These are phyloP conservation scores for Drosophila pectinifera DNA, from an alignment of 1,140 invertebrate species.

Conservation along the genomic window DNA sequence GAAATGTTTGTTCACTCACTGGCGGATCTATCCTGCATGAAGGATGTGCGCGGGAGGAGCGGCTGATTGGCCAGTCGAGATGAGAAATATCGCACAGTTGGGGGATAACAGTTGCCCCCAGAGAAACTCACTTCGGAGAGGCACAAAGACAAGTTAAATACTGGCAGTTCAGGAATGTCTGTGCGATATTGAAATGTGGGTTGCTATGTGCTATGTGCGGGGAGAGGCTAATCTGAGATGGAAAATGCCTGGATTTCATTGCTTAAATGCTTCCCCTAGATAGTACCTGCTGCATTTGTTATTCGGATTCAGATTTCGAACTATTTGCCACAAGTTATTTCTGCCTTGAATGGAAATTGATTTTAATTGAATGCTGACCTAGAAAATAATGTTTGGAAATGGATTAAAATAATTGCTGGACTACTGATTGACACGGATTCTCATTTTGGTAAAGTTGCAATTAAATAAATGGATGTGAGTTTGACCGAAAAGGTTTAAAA, in stretches of 20 bases:
- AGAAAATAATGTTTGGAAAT: background rate
- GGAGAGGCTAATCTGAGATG: slow-evolving; percentile 11
- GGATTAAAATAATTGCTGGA: background rate
- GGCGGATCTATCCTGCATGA: slow-evolving; percentile 47
- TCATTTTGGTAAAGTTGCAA: background rate
- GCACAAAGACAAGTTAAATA: slow-evolving; percentile 33
- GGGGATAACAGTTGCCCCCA: slow-evolving; percentile 36
- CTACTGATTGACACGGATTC: no score
- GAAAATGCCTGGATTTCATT: slow-evolving; percentile 1
- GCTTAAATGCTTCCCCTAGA: background rate
- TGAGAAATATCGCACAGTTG: slow-evolving; percentile 30
- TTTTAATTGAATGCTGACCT: background rate
- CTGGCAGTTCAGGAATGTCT: slow-evolving; percentile 24
- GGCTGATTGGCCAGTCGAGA: slow-evolving; percentile 50
- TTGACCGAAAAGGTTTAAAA: no score
- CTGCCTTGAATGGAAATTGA: background rate
- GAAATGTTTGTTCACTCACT: slow-evolving; percentile 64
- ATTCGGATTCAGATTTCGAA: background rate
- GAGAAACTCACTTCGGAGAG: slow-evolving; percentile 40
- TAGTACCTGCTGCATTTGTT: background rate
- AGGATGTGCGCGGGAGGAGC: slow-evolving; percentile 10
- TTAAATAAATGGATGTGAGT: no score
- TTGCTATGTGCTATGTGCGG: background rate
- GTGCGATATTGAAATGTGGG: background rate
- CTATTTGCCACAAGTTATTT: background rate